Percentiles rank a stretch among this genome's conserved stretches.
Evolutionary conservation across 2,888 invertebrate species (phyloP).

Genomic region (Malacosoma neustria): DNA sequence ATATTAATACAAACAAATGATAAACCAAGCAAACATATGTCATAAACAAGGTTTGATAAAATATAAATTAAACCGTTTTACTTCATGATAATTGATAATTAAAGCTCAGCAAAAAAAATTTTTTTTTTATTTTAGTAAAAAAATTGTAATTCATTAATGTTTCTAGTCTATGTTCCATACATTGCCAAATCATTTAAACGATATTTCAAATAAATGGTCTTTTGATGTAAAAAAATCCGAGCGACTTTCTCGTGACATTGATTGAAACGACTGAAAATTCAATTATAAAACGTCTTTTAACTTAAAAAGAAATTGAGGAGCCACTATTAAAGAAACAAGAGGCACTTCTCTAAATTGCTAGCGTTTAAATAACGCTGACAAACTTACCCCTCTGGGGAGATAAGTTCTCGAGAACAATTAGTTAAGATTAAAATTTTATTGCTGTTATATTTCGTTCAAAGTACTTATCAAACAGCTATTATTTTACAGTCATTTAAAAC

Average conservation of each 20-base stretch:
- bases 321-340: neutral
- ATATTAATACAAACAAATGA: too few relatives aligned
- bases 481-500: neutral
- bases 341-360: neutral
- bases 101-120: too few relatives aligned
- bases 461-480: neutral
- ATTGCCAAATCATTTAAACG: too few relatives aligned
- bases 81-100: too few relatives aligned
- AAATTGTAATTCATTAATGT: too few relatives aligned
- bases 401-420: neutral
- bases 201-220: too few relatives aligned
- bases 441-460: neutral
- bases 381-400: neutral
- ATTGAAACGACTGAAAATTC: neutral
- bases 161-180: too few relatives aligned
- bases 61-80: too few relatives aligned
- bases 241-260: neutral
- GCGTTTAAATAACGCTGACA: neutral
- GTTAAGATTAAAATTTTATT: neutral
- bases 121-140: too few relatives aligned
- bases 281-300: neutral
- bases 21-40: too few relatives aligned
- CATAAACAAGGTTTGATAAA: too few relatives aligned
- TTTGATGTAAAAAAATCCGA: too few relatives aligned
- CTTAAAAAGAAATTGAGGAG: neutral